Conservation (phyloP, 1,140 invertebrate species). For the Euschistus heros region DNA sequence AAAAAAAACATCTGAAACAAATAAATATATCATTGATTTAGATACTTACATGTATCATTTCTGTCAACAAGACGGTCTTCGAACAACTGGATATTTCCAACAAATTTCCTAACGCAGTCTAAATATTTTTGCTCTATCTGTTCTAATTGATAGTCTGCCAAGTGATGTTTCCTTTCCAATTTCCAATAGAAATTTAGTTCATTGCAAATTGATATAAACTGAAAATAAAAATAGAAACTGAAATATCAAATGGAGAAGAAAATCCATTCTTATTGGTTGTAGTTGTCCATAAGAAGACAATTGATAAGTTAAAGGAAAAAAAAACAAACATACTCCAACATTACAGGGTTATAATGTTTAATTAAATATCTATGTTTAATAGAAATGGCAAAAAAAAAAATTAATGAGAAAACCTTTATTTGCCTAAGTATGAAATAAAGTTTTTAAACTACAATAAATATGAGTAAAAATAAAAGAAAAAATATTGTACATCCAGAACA, state of each 20-base stretch:
- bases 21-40: neutral
- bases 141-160: neutral
- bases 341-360: neutral
- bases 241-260: neutral
- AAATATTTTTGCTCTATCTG: neutral
- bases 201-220: neutral
- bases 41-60: constrained; percentile 1
- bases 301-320: neutral
- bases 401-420: too few relatives aligned
- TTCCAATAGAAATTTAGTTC: neutral
- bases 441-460: too few relatives aligned
- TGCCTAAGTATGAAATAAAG: too few relatives aligned
- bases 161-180: neutral
- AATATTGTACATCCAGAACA: too few relatives aligned
- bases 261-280: neutral
- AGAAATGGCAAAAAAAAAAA: too few relatives aligned
- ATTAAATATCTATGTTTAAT: too few relatives aligned
- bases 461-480: too few relatives aligned
- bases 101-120: neutral
- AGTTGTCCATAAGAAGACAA: neutral
- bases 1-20: neutral
- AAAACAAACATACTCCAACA: neutral
- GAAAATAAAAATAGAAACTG: neutral
- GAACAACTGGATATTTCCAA: neutral
- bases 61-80: neutral